Conservation (phyloP, 1,140 invertebrate species). For the Cherax destructor region DNA sequence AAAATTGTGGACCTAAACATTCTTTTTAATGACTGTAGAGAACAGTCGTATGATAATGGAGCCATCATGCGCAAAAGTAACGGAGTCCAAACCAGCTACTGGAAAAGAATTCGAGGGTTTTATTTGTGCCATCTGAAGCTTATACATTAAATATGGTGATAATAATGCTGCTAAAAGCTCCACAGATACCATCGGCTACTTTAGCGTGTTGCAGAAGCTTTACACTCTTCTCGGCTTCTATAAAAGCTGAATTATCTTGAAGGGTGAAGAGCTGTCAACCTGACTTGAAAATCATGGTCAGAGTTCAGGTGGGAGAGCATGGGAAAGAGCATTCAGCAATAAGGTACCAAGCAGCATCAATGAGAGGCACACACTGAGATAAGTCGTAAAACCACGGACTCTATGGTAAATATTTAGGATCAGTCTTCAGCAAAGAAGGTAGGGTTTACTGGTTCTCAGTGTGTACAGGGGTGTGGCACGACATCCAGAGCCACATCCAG, state of each 20-base stretch:
- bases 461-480: conserved; percentile 55
- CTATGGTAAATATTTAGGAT: conserved; percentile 27
- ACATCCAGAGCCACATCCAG: conserved; percentile 6
- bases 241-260: conserved; percentile 71
- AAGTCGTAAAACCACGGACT: conserved; percentile 21
- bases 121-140: conserved; percentile 48
- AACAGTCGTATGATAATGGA: conserved; percentile 52
- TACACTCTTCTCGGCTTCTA: conserved; percentile 71
- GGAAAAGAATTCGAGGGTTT: conserved; percentile 30
- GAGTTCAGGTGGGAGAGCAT: conserved; percentile 72
- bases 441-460: conserved; percentile 35
- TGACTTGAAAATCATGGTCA: conserved; percentile 71
- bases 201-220: conserved; percentile 55
- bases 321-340: conserved; percentile 46
- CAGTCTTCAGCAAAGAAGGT: conserved; percentile 14
- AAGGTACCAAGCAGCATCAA: conserved; percentile 46
- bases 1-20: conserved; percentile 52
- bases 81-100: conserved; percentile 53
- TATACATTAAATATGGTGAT: conserved; percentile 35
- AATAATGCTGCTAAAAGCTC: conserved; percentile 47
- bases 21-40: conserved; percentile 55
- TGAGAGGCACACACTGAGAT: conserved; percentile 54
- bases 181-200: conserved; percentile 34
- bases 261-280: conserved; percentile 51
- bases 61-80: conserved; percentile 49